These are phyloP conservation scores for pig (Sus scrofa) DNA, from an alignment of 2,113 vertebrate genomes.

Conservation along the genomic window T2T-Sscrofa CM000814.6:85111001-85111500, in stretches of 20 bases:
- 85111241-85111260: neutral
- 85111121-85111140: constrained; percentile 40
- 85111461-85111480: neutral
- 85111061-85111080: neutral
- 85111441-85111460: neutral
- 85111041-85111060: constrained; percentile 31
- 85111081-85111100: neutral
- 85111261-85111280: neutral
- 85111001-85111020: neutral
- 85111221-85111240: neutral
- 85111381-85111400: neutral
- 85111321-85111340: neutral
- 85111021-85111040: neutral
- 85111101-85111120: neutral
- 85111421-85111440: neutral
- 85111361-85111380: neutral
- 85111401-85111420: neutral
- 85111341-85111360: neutral
- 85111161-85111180: neutral
- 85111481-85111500: neutral
- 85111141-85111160: neutral
- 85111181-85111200: neutral
- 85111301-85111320: neutral
- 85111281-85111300: neutral
- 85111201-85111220: neutral